Evolutionary conservation across 2,797 vertebrate species (phyloP).

Genomic region (Pteropus rufus): DNA sequence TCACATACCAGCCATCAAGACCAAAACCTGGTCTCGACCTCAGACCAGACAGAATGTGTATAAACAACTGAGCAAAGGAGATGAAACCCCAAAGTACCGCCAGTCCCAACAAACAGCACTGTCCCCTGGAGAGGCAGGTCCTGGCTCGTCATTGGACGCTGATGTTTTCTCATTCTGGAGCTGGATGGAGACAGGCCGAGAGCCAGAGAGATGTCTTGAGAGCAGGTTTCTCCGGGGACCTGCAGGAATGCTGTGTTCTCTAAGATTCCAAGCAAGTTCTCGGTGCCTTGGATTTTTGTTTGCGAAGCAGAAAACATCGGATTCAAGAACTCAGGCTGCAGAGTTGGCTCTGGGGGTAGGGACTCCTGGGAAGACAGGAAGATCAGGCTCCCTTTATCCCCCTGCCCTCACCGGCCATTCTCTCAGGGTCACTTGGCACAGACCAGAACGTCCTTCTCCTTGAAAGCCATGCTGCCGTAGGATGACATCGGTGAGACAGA

Average conservation of each 20-base stretch:
- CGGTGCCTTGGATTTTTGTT: too few relatives aligned
- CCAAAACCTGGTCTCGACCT: background rate
- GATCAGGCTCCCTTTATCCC: background rate
- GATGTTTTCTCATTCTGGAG: background rate
- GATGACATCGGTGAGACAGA: background rate
- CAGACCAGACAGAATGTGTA: background rate
- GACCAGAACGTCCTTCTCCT: background rate
- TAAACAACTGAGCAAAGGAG: background rate
- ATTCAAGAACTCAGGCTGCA: background rate
- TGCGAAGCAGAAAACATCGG: background rate
- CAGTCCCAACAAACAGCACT: background rate
- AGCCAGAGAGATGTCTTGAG: fast-evolving
- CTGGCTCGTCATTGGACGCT: fast-evolving
- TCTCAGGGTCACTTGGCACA: background rate
- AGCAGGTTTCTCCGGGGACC: background rate
- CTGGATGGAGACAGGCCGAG: background rate
- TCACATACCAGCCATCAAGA: background rate
- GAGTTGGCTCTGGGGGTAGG: background rate
- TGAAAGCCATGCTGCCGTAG: background rate
- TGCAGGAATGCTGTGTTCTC: background rate
- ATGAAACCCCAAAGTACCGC: background rate
- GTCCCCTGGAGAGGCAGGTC: background rate
- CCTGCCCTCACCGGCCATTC: fast-evolving
- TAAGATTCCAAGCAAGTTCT: background rate
- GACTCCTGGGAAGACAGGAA: background rate